phyloP scores from a whole-genome alignment of 2,888 invertebrate genomes.

The Eupithecia centaureata region DNA sequence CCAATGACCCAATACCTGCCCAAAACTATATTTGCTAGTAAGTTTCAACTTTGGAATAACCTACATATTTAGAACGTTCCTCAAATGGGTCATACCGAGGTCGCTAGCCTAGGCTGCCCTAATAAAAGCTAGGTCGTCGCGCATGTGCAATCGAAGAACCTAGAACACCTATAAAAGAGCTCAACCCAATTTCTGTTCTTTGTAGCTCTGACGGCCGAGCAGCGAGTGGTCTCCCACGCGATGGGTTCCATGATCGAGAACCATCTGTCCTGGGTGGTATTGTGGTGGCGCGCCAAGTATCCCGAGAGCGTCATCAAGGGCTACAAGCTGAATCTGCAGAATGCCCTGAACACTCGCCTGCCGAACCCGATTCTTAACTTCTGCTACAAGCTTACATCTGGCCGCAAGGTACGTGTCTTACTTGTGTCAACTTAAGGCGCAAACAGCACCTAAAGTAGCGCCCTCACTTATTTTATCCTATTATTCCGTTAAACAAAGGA shows the following conservation, averaged over 20 bases:
- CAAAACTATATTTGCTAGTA: neutral
- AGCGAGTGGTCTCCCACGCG: constrained; percentile 94
- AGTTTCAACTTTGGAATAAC: neutral
- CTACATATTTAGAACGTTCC: neutral
- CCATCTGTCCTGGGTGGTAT: constrained; percentile 95
- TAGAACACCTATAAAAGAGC: constrained; percentile 15
- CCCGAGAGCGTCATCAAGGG: constrained; percentile 95
- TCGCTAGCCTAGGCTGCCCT: constrained; percentile 25
- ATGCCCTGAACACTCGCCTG: constrained; percentile 93
- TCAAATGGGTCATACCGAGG: neutral
- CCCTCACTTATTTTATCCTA: too few species aligned
- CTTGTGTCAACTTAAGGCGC: too few species aligned
- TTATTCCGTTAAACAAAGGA: too few species aligned
- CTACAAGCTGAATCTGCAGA: constrained; percentile 95
- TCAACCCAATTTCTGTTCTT: constrained; percentile 46
- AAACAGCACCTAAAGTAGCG: too few species aligned
- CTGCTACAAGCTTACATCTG: constrained; percentile 94
- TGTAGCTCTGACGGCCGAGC: constrained; percentile 89
- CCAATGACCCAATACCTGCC: neutral
- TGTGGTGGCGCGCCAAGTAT: constrained; percentile 96
- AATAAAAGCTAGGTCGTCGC: constrained; percentile 50
- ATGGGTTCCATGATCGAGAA: constrained; percentile 98
- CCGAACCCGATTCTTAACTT: constrained; percentile 94
- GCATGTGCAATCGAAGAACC: constrained; percentile 64
- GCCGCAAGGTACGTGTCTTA: constrained; percentile 88